Conservation (phyloP, 2,113 vertebrate species). For the Labeo catla region DNA sequence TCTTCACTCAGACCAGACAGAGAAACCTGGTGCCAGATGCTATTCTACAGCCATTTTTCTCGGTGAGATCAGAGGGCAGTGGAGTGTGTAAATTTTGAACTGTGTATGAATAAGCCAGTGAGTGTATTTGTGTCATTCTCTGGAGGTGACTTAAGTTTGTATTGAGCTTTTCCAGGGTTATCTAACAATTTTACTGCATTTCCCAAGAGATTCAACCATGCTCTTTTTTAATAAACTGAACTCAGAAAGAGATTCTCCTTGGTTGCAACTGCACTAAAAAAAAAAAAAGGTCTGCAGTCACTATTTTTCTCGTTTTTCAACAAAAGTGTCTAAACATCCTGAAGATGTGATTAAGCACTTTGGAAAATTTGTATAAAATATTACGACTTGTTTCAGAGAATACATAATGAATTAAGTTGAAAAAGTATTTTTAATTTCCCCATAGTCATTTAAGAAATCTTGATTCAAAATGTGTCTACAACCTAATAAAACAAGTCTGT, state of each 20-base stretch:
- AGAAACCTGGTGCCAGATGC: conserved; percentile 63
- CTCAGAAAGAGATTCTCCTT: not conserved
- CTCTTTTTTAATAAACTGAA: not conserved
- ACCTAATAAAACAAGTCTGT: not conserved
- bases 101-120: not conserved
- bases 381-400: not conserved
- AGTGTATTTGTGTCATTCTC: not conserved
- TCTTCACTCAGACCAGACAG: conserved; percentile 63
- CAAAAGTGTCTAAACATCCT: not conserved
- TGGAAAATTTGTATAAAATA: not conserved
- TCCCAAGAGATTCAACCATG: not conserved
- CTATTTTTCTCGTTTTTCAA: not conserved
- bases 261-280: not conserved
- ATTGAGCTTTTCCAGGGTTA: not conserved
- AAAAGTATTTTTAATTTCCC: not conserved
- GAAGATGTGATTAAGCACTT: not conserved
- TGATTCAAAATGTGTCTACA: not conserved
- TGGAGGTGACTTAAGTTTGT: not conserved
- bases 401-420: not conserved
- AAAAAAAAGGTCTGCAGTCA: not conserved
- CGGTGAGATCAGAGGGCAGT: conserved; percentile 56
- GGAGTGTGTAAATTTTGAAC: not conserved
- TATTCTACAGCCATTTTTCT: conserved; percentile 72
- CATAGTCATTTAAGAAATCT: not conserved
- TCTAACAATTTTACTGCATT: not conserved